A percentile compares a stretch with the other conserved stretches of the same genome.
Conservation (phyloP, 2,797 vertebrate genomes). For the Spondyliosoma cantharus region DNA sequence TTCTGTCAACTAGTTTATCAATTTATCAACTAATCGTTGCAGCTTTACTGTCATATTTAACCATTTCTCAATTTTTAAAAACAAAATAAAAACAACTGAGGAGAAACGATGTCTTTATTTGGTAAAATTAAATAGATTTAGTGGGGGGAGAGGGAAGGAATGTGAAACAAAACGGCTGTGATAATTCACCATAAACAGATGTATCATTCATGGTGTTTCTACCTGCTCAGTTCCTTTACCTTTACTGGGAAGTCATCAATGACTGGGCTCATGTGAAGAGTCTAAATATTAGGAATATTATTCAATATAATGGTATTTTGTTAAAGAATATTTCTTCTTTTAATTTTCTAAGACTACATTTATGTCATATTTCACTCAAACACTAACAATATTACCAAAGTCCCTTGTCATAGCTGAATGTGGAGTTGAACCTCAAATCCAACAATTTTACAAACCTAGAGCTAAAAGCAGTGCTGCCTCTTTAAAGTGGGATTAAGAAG, state of each 20-base stretch:
- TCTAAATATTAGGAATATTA: constrained; percentile 1
- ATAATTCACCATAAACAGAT: constrained; percentile 8
- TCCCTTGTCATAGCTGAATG: no score
- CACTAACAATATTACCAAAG: neutral
- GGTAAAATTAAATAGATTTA: constrained; percentile 46
- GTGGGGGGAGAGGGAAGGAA: constrained; percentile 6
- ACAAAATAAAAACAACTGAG: constrained; percentile 40
- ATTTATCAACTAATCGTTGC: neutral
- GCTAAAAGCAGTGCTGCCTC: neutral
- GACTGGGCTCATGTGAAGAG: neutral
- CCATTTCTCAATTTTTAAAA: constrained; percentile 43
- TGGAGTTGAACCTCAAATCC: neutral
- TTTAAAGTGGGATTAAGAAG: neutral
- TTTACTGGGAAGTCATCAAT: neutral
- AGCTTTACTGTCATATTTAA: constrained; percentile 15
- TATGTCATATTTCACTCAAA: neutral
- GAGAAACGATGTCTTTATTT: constrained; percentile 60
- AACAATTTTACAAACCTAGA: neutral
- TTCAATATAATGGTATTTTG: neutral
- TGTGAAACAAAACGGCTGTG: neutral
- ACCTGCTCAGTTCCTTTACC: neutral
- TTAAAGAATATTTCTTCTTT: neutral
- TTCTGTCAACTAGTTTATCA: neutral
- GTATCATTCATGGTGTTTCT: neutral
- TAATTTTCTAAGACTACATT: neutral